Evolutionary conservation across 2,888 invertebrate genomes (phyloP), one percentile per base, ranked within the genome.

Genomic region (Erebia aethiops): DNA sequence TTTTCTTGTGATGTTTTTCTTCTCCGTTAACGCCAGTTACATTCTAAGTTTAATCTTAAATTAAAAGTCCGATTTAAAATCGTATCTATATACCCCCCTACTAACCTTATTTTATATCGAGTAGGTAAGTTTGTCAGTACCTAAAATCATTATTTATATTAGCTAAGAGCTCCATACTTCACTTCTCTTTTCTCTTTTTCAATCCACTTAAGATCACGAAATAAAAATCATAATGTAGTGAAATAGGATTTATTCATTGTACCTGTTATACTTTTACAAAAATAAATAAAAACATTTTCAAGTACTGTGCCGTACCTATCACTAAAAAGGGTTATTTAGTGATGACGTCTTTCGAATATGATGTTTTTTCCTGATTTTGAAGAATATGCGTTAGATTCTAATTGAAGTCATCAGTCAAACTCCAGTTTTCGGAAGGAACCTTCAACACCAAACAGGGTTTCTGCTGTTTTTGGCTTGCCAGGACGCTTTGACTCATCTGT

Each of bases 351-450:
- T 26, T 26, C 26, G 26, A 26, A 26, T 26, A 26, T 26, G 26
- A 26, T 26, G 4, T 26, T 4, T 49, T 49, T 11, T 3, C 4
- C 2, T 49, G 14, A n/a, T 49, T 21, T 18, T 21, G 11, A 10
- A 9, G 18, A 1, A 18, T 18, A 56, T 21, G 56, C 21, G 21
- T n/a, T 11, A 18, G 9, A 54, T 18, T 18, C 18, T 54, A 8
- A 10, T 54, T n/a, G 8, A 16, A 43, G 18, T 9, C 5, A 63
- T 83, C 77, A 91, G 75, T 92, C 91, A 67, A 91, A 80, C 49
- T 87, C 88, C 18, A 94, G 85, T 79, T 94, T 87, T 75, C 94
- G 87, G 79, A 95, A 95, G 11, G 94, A 94, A 18, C 94, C 94
- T 21, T 94, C 94, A 1, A 91, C 77, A 16, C 95, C 95, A 75